Conservation (phyloP, 2,113 vertebrate genomes). For the Barnardius zonarius region DNA sequence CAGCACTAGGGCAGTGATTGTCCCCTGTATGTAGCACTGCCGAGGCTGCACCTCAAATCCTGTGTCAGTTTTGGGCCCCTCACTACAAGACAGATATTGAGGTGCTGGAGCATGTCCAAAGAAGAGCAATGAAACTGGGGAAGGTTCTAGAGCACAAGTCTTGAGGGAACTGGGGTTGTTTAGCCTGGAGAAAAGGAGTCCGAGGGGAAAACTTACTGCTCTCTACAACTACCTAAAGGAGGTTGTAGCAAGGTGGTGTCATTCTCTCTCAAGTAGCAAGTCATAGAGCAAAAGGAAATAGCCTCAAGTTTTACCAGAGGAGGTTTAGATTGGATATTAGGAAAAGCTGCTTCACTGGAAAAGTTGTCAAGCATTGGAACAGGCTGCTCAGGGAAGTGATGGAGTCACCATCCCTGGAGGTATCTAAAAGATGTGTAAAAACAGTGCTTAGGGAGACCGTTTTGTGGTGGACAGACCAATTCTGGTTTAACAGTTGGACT, state of each 20-base stretch:
- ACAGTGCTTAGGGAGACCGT: no score
- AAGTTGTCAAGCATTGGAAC: background rate
- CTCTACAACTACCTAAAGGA: background rate
- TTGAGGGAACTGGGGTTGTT: background rate
- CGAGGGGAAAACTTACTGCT: background rate
- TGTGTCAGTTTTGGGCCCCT: background rate
- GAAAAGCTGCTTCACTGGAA: background rate
- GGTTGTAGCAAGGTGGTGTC: background rate
- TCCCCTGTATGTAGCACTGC: accelerated
- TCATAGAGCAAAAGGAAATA: background rate
- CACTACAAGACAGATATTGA: background rate
- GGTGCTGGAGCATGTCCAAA: accelerated
- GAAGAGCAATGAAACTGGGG: accelerated
- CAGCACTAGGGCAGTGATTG: accelerated
- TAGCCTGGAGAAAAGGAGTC: background rate
- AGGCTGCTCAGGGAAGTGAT: background rate
- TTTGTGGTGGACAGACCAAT: background rate
- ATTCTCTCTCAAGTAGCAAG: background rate
- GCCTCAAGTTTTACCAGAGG: background rate
- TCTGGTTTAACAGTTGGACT: background rate
- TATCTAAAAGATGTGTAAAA: background rate
- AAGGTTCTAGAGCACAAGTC: background rate
- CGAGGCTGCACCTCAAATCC: accelerated
- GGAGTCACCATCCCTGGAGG: background rate
- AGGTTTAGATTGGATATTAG: background rate